Percentiles rank a stretch among this genome's conserved stretches.
phyloP scores from a whole-genome alignment of 2,797 vertebrate species.

The Paramormyrops hopkinsi region DNA sequence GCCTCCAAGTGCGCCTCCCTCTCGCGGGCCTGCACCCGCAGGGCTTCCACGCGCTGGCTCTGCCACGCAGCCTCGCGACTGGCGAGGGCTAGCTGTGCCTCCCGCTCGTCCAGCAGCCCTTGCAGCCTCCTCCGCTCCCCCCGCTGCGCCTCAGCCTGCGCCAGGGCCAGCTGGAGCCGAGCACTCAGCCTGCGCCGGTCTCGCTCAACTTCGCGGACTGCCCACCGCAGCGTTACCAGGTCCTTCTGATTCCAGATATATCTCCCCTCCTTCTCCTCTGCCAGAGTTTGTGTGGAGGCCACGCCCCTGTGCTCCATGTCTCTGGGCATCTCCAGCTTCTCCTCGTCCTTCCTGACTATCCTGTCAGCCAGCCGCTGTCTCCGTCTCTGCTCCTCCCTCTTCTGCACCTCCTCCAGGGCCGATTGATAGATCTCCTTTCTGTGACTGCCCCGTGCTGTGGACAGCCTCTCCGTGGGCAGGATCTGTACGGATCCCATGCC shows the following conservation, averaged over 20 bases:
- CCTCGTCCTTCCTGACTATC: slow-evolving; percentile 26
- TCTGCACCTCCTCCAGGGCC: slow-evolving; percentile 37
- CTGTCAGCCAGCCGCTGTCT: slow-evolving; percentile 35
- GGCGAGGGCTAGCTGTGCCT: slow-evolving; percentile 34
- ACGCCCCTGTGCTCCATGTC: neutral
- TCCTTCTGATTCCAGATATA: slow-evolving; percentile 51
- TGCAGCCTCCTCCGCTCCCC: slow-evolving; percentile 40
- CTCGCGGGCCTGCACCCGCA: slow-evolving; percentile 21
- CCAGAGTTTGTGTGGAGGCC: neutral
- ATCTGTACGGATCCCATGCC: neutral
- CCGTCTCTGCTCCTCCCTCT: slow-evolving; percentile 35
- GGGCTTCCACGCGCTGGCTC: slow-evolving; percentile 28
- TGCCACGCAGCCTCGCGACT: slow-evolving; percentile 28
- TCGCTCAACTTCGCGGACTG: slow-evolving; percentile 33
- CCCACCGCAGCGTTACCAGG: slow-evolving; percentile 25
- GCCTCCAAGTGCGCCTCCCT: slow-evolving; percentile 30
- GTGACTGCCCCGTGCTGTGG: slow-evolving; percentile 29
- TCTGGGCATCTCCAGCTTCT: slow-evolving; percentile 30
- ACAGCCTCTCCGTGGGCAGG: slow-evolving; percentile 40
- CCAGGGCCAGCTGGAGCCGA: slow-evolving; percentile 41
- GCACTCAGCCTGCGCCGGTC: slow-evolving; percentile 37
- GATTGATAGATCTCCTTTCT: slow-evolving; percentile 36
- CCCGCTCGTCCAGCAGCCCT: slow-evolving; percentile 39
- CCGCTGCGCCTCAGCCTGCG: slow-evolving; percentile 37
- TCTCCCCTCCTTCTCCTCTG: slow-evolving; percentile 24